Base-by-base conservation (phyloP, 2,888 invertebrate species). In the Eugnorisma glareosa region DNA sequence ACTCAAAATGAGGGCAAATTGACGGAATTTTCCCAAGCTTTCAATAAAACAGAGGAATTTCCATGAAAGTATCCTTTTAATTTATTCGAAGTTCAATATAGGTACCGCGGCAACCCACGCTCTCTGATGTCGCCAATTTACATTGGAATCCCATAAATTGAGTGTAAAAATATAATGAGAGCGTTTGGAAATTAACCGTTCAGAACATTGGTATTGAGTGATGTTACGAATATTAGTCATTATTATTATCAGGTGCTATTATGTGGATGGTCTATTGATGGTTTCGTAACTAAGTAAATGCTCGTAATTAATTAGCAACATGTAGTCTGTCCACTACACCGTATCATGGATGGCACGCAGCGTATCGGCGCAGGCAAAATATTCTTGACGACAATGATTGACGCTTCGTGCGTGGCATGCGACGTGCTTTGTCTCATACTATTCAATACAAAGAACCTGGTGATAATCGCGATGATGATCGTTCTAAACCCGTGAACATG, bases 121-220 rank as follows among this genome's bases (percentile, higher is more conserved):
- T 61, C 78, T 66, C 63, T 81, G 79, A 66, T 84, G 84, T 86
- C 86, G 88, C 79, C 89, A 86, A 94, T 93, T 94, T 94, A 89
- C 93, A 94, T 94, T 86, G 88, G 85, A 92, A 92, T 91, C 90
- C 91, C 91, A 93, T 93, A 90, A 92, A 92, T 92, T 91, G 74
- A 59, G 45, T 69, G 68, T 67, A 70, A 79, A 84, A 86, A 83
- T 83, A 75, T 73, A 80, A 79, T 75, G 73, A 73, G 31, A 85
- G 31, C 59, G 43, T 75, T 76, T 76, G 64, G 64, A 40, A 57
- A 66, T 66, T 75, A 75, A 48, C 54, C n/a, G 11, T 74, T 75
- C 11, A 31, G 15, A 15, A 82, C 10, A 64, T 82, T 63, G n/a
- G 1, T 75, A 69, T 59, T 69, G 43, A 68, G 28, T 45, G 31